Evolutionary conservation across 30 jellyfish, hydroid and myxozoan species (phyloP), one percentile per base, ranked within the genome.

Genomic region (Pseudorhiza aurosa): DNA sequence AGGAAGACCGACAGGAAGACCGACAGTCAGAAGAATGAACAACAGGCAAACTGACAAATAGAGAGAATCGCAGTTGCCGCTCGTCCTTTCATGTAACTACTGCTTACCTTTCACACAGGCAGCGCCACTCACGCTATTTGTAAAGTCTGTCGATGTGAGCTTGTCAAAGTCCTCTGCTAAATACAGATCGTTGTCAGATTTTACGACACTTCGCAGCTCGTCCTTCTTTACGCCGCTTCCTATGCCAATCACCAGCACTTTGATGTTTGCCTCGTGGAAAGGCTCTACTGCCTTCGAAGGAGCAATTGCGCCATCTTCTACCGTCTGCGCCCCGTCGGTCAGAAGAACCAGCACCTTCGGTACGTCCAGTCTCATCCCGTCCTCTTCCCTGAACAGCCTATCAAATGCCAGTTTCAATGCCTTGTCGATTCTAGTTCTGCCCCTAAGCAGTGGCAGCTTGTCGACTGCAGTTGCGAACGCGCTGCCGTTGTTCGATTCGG

Each of bases 341-440:
- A 83, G 58, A 65, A 83, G 46, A 35, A 83, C 46, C 21, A 83
- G 40, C 28, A 81, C 93, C 31, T 69, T 85, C 30, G 93, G 79
- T n/a, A 39, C 93, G 22, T 81, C 85, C 17, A 31, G 19, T 39
- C 93, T 65, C 86, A 81, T 50, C 18, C 95, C 95, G 46, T 83
- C 46, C 12, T 57, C 77, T 6, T 77, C 77, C 57, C 15, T 72
- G 83, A 83, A 70, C 64, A 83, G 22, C 32, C 39, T 72, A 32
- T 68, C 69, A 55, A 51, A 55, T 2, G 82, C 88, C 33, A 70
- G 36, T 26, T 58, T 44, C 68, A 83, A 64, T 35, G 87, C 95
- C 36, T 8, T 83, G 76, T 83, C 95, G 1, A 83, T 72, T 43
- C 95, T 50, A 27, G 75, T 58, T 1, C 46, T 58, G 39, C 72